Base-by-base conservation (phyloP, 2,888 invertebrate genomes). In the Thecophora atra region DNA sequence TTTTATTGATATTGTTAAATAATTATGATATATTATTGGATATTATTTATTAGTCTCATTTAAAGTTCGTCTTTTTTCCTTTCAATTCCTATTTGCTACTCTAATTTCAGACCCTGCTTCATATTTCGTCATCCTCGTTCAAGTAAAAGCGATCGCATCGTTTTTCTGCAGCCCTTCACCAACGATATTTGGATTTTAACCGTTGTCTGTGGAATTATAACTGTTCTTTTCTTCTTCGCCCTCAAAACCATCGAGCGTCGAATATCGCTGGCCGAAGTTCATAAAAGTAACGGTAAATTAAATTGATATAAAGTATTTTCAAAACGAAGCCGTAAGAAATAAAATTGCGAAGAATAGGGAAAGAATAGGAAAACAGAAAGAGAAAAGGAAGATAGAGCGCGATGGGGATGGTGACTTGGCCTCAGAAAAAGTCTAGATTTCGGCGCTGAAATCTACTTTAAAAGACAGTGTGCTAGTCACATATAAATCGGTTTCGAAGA, bases 81-180 rank as follows among this genome's bases (percentile, higher is more conserved):
- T 47, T 37, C 37, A 11, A 37, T 37, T 37, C 11, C 37, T 44
- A n/a, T 60, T 60, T 11, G 51, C 47, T 24, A 15, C 30, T 19
- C 13, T 26, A 65, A 47, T 66, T 79, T 74, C 75, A 92, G 92
- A 73, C 89, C 90, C 2, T 87, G 89, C 62, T 91, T 93, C 79
- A 89, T 93, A 73, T 91, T 92, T 79, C 90, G 92, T 0, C 91
- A 91, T 80, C 92, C 93, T 0, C 90, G 90, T 76, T 88, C 88
- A 54, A 88, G 89, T 0, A 88, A 88, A 56, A 88, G 89, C 26
- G 88, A 90, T 78, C 89, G 88, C 74, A 89, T 89, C 54, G 89
- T 91, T 30, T 93, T 92, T 81, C 87, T 91, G 0, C 88, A 90
- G 42, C 92, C 93, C 0, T 87, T 93, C 58, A 87, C 88, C 8